Base-by-base conservation (phyloP, 92 coral and sea anemone genomes). In the Porites divaricata region DNA sequence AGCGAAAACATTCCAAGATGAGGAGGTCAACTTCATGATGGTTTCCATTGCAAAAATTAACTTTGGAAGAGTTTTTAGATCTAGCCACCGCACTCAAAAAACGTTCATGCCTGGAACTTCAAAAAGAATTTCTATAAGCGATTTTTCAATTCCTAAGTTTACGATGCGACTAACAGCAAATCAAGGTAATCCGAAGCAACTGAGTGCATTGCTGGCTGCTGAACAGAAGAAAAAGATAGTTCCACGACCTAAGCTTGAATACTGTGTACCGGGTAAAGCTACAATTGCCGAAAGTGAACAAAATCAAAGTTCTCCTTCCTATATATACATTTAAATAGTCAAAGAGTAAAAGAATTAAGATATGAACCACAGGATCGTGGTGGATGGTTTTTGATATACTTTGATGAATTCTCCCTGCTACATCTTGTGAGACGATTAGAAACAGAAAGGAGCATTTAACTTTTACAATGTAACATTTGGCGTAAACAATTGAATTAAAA, bases 181-280 rank as follows among this genome's bases (percentile, higher is more conserved):
- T 61, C 80, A 76, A 76, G 80, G 80, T 15, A 76, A 76, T 76
- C 69, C 64, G 22, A 28, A 61, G 64, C 56, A 58, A 49, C 80
- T 76, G 13, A 68, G 68, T 12, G 50, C 69, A 24, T n/a, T 61
- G 21, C 64, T 76, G 58, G 52, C 67, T 45, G 80, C n/a, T 1
- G 59, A 76, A 48, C 80, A 14, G 11, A 19, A 12, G 56, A 41
- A 35, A 59, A 28, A 57, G 52, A 64, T 25, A 4, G 6, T 17
- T 25, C 8, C 52, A 11, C 28, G 61, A 21, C 62, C 77, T 2
- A 73, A 73, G n/a, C 14, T 50, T 73, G 77, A 73, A 53, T 53
- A 53, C 15, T 53, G 58, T 10, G 13, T 14, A 54, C 59, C 59
- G 12, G 16, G 12, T 54, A 54, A 11, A 54, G 45, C 7, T 35